A percentile compares a stretch with the other conserved stretches of the same genome.
Conservation (phyloP, 2,888 invertebrate species). For the Branchipolynoe longqiensis region DNA sequence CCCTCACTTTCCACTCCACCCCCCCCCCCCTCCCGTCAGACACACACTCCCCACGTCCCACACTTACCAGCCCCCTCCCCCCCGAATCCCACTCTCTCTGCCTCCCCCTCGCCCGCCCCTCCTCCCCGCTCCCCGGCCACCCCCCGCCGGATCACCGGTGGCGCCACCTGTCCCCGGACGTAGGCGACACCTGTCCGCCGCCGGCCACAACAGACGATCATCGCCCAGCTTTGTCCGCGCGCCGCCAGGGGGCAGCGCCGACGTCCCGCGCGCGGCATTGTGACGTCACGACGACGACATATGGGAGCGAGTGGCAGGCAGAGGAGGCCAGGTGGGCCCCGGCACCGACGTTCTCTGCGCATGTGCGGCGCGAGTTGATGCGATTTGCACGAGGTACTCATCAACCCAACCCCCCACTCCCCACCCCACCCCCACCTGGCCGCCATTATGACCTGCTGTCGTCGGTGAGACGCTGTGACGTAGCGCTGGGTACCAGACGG, state of each 20-base stretch:
- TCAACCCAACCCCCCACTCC: no score
- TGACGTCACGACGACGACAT: conserved; percentile 40
- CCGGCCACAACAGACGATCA: conserved; percentile 21
- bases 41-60: background rate
- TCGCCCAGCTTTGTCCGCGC: conserved; percentile 3
- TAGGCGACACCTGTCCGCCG: conserved; percentile 17
- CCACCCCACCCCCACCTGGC: no score
- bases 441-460: no score
- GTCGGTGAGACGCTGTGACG: no score
- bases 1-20: background rate
- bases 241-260: background rate
- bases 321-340: conserved; percentile 5
- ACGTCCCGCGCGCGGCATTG: conserved; percentile 12
- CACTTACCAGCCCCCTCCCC: background rate
- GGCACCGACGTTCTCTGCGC: no score
- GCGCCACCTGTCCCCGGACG: conserved; percentile 20
- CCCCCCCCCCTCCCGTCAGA: conserved; percentile 1
- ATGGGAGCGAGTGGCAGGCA: no score
- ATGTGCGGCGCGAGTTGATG: background rate
- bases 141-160: conserved; percentile 18
- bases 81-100: background rate
- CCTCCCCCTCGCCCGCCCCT: conserved; percentile 9
- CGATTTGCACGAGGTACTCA: no score
- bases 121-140: background rate
- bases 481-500: no score